phyloP scores from a whole-genome alignment of 2,797 vertebrate species.

The Tokudaia tokunoshimensis region DNA sequence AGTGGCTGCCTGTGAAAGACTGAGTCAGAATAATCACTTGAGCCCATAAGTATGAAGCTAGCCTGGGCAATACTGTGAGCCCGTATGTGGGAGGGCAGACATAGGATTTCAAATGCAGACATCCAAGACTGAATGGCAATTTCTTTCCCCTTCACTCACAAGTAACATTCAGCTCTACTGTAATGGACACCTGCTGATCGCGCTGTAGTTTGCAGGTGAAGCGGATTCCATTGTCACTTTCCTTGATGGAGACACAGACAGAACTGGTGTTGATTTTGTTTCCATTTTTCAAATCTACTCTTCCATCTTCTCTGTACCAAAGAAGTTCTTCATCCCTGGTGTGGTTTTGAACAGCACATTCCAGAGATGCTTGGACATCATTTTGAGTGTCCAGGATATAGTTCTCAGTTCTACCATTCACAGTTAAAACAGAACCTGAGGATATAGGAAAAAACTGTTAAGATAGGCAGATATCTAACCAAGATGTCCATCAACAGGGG shows the following conservation, averaged over 20 bases:
- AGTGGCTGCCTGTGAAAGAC: neutral
- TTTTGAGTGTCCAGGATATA: neutral
- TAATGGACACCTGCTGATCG: conserved; percentile 85
- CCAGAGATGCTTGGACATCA: conserved; percentile 73
- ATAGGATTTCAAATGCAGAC: neutral
- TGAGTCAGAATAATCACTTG: neutral
- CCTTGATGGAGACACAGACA: conserved; percentile 91
- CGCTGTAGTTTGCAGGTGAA: conserved; percentile 92
- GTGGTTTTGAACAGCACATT: conserved; percentile 84
- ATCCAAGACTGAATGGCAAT: accelerated
- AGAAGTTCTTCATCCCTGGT: conserved; percentile 88
- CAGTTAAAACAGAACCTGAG: conserved; percentile 85
- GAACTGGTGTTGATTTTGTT: conserved; percentile 91
- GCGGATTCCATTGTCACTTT: conserved; percentile 88
- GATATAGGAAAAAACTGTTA: neutral
- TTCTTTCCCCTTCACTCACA: conserved; percentile 91
- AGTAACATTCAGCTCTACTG: conserved; percentile 91
- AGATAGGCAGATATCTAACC: neutral
- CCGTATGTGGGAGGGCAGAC: too few species aligned
- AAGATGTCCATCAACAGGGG: neutral
- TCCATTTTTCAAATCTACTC: conserved; percentile 87
- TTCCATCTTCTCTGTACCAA: conserved; percentile 91
- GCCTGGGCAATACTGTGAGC: neutral
- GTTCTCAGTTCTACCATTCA: conserved; percentile 82
- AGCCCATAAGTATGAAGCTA: neutral